Base-by-base conservation (phyloP, 1,140 invertebrate species). In the Cardiocondyla obscurior region DNA sequence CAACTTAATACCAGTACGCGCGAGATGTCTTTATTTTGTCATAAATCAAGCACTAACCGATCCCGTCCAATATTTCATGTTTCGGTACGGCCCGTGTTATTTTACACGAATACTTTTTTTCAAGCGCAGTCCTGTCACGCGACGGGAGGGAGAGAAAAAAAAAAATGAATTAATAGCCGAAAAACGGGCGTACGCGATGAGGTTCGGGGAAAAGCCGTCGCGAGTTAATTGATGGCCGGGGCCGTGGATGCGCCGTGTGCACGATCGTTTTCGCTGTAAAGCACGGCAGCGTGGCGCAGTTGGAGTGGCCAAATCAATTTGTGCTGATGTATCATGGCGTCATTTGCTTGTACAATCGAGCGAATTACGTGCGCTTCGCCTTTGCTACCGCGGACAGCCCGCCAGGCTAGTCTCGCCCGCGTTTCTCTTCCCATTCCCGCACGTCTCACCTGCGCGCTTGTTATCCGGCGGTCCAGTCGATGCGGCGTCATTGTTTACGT, bases 281-380 rank as follows among this genome's bases (percentile, higher is more conserved):
- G 51, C 16, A 28, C n/a, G 33, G 10, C 16, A 28, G n/a, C 58
- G 30, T 39, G 64, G 22, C 57, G 22, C 69, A 77, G 72, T 85
- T 67, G 64, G 36, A 85, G 72, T 83, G 81, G 72, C 74, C 65
- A 46, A 85, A 85, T 85, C 84, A 85, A 85, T 85, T 85, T 85
- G 73, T 64, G 82, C 82, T 85, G 82, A 85, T 85, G 82, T 84
- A 85, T 85, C 82, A 84, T 57, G 81, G 82, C 73, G 73, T 85
- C 82, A 85, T 85, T 85, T 85, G 84, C 72, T 83, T 67, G 64
- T 77, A 85, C 84, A 85, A 85, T 85, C 73, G 73, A 69, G 82
- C 64, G 65, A 84, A 84, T 83, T 77, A 77, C 81, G 58, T 73
- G 57, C 67, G 39, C 51, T 72, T 70, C 51, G 46, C 70, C 53